phyloP scores from a whole-genome alignment of 2,888 invertebrate genomes.

The Diloba caeruleocephala region DNA sequence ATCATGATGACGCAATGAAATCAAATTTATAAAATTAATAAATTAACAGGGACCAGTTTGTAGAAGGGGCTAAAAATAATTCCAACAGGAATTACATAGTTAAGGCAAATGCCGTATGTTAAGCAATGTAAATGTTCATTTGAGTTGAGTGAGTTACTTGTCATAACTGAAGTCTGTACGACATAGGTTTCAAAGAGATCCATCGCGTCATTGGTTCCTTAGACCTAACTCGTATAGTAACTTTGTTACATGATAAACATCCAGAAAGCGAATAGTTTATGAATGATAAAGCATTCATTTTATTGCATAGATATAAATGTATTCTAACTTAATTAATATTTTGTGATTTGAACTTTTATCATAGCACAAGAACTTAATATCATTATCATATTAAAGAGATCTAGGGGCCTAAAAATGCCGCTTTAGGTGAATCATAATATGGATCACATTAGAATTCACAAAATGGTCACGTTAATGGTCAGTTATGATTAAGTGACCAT shows the following conservation, averaged over 20 bases:
- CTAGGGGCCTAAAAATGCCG: too few species aligned
- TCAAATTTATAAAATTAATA: slow-evolving; percentile 25
- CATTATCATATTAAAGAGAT: slow-evolving; percentile 48
- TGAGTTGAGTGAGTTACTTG: slow-evolving; percentile 5
- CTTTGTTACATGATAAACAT: slow-evolving; percentile 41
- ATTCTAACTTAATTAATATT: slow-evolving; percentile 49
- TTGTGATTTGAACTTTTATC: slow-evolving; percentile 62
- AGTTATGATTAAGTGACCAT: too few species aligned
- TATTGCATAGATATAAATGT: slow-evolving; percentile 36
- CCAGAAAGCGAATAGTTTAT: slow-evolving; percentile 25
- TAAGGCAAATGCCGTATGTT: slow-evolving; percentile 19
- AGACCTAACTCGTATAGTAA: slow-evolving; percentile 38
- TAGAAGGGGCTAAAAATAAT: slow-evolving; percentile 1
- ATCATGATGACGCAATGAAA: slow-evolving; percentile 44
- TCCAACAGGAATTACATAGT: slow-evolving; percentile 5
- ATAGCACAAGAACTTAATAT: slow-evolving; percentile 56
- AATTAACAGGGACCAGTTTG: slow-evolving; percentile 31
- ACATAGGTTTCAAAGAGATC: slow-evolving; percentile 26
- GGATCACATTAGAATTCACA: too few species aligned
- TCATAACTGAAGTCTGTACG: slow-evolving; percentile 11
- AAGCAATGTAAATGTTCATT: slow-evolving; percentile 20
- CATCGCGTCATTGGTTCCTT: slow-evolving; percentile 19
- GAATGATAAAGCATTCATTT: slow-evolving; percentile 33
- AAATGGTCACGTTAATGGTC: too few species aligned
- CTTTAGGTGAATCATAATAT: too few species aligned